Conservation (phyloP, 2,888 invertebrate species). For the Syrphus vitripennis region DNA sequence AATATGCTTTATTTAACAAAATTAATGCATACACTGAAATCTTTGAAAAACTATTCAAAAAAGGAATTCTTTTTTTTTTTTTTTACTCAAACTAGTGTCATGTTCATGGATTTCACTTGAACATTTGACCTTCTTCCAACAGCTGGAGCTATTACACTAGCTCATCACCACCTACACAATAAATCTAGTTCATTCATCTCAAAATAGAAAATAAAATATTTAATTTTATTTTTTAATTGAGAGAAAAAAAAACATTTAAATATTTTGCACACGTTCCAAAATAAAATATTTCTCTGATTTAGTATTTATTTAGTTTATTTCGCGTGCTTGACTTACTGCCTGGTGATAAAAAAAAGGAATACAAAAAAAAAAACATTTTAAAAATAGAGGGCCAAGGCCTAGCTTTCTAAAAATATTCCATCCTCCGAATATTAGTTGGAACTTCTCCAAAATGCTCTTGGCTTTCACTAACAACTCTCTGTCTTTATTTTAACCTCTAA, state of each 20-base stretch:
- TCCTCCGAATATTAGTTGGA: not conserved
- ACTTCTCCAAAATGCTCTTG: conserved; percentile 16
- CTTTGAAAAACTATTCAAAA: no score
- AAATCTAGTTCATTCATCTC: conserved; percentile 4
- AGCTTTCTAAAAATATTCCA: conserved; percentile 22
- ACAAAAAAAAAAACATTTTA: not conserved
- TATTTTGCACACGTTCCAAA: conserved; percentile 66
- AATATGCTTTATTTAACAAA: no score
- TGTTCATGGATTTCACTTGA: not conserved
- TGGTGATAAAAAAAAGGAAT: not conserved
- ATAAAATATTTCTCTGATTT: not conserved
- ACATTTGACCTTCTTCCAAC: conserved; percentile 3
- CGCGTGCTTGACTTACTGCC: not conserved
- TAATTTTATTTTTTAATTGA: conserved; percentile 25
- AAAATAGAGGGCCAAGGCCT: conserved; percentile 27
- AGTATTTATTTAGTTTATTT: not conserved
- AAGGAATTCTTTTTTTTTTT: no score
- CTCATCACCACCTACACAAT: not conserved
- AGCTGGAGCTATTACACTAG: not conserved
- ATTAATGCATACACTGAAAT: no score
- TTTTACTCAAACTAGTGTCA: not conserved
- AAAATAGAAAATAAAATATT: conserved; percentile 44
- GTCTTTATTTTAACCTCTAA: not conserved
- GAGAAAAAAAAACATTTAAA: conserved; percentile 27
- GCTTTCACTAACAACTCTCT: conserved; percentile 31